Evolutionary conservation across 1,140 invertebrate species (phyloP), one percentile per base, ranked within the genome.

Genomic region (Drosophila repleta): DNA sequence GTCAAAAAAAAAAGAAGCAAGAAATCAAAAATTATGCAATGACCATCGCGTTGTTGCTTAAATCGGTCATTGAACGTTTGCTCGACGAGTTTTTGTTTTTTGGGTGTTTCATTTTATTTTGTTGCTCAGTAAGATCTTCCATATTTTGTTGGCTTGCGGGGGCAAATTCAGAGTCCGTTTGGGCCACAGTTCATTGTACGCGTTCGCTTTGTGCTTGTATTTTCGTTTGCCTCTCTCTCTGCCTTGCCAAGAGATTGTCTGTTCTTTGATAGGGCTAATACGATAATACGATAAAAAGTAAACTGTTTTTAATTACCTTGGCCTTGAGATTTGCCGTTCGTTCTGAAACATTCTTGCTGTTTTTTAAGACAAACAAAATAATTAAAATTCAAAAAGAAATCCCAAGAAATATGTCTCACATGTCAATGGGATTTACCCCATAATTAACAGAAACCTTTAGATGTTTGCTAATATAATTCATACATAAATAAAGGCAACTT

Each of bases 1-100:
- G 24, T 43, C 3, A 52, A 49, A 68, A 58, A 64, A 64, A 65
- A 32, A 26, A 8, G 15, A 45, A 45, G 11, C 13, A 41, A 41
- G 17, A 41, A 41, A 41, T n/a, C 15, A 13, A 21, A 68, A 76
- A 76, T 85, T 85, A 85, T 85, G 82, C 82, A 85, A 85, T 81
- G 45, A 64, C 51, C 51, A 73, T 57, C 41, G 29, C 43, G n/a
- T 57, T 74, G 55, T 55, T 46, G 63, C 55, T 66, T 65, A 75
- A 78, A 78, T 72, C 75, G 80, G 79, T 83, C 79, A 74, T 79
- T 82, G 79, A 82, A 78, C 79, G 79, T 67, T 58, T 48, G 15
- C 45, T 10, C 15, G 48, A 43, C 60, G 58, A 37, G 51, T 60
- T 62, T 49, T 61, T 63, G 57, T 4, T 35, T 41, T 65, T 65